Evolutionary conservation across 2,888 invertebrate genomes (phyloP), one percentile per base, ranked within the genome.

Genomic region (Drosophila kambysellisi): DNA sequence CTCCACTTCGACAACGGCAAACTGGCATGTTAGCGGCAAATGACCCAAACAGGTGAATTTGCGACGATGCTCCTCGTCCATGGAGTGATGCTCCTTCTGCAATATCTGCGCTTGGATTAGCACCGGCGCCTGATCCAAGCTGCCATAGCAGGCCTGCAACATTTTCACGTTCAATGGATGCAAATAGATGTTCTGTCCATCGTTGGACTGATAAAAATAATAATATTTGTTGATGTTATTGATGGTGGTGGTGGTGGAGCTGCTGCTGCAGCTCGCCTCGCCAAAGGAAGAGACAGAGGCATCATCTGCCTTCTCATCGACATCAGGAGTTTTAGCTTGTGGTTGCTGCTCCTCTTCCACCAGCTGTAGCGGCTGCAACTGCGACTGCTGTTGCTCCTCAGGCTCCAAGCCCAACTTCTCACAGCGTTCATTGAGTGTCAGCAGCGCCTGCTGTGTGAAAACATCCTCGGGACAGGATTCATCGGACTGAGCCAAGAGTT

Each of bases 151-250:
- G 67, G 96, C 95, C 89, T 97, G 96, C 84, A 99, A 93, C 95
- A 99, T 97, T 71, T 97, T 96, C 11, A 97, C 96, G 92, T 99
- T 99, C 86, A 99, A 93, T 17, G 97, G 96, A 93, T 98, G 97
- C 73, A 99, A 94, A 93, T 97, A 99, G 63, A 99, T 95, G 92
- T 98, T 97, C 92, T 98, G 98, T 0, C 99, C 99, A 93, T 98
- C 98, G 51, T 95, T 95, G 79, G 98, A 98, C 97, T 93, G 82
- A 93, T 94, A 92, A 74, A 92, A 92, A 81, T 92, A 93, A 73
- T 92, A 92, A 68, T 85, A 87, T 76, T 91, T 92, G 29, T 95
- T 70, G 67, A 32, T 60, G 30, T 20, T 96, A 1, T 94, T 92
- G 48, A 54, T 82, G 94, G 67, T 53, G 17, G 48, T 53, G 17